Percentiles rank a stretch among this genome's conserved stretches.
Conservation (phyloP, 2,113 vertebrate genomes). For the Anarhynchus alexandrinus region DNA sequence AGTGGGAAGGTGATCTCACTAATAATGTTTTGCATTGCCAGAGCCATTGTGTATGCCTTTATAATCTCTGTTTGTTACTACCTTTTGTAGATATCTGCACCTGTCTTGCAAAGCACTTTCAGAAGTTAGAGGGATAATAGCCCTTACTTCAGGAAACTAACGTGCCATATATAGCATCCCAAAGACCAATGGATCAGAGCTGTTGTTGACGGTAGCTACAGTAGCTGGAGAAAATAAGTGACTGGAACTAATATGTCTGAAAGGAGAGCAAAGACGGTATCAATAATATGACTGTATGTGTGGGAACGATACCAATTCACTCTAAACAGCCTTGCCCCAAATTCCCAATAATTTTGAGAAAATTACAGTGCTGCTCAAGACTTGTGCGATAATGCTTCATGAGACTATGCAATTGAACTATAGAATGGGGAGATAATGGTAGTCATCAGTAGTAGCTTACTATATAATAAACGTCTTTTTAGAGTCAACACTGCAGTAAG, state of each 20-base stretch:
- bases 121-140: not conserved
- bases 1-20: not conserved
- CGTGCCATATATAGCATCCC: rapidly evolving
- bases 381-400: not conserved
- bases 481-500: not conserved
- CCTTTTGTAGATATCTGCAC: not conserved
- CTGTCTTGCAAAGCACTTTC: not conserved
- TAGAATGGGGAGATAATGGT: not conserved
- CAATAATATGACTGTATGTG: not conserved
- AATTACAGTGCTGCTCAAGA: not conserved
- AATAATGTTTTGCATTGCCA: rapidly evolving
- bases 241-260: not conserved
- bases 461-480: not conserved
- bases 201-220: not conserved
- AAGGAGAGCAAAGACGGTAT: not conserved
- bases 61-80: not conserved
- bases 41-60: not conserved
- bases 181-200: not conserved
- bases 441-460: not conserved
- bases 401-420: not conserved
- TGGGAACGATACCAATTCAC: not conserved
- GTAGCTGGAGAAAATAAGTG: not conserved
- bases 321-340: not conserved
- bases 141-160: not conserved
- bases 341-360: not conserved